These are phyloP conservation scores for Gila robusta DNA, from an alignment of 2,797 vertebrate species.

Conservation along the genomic window DNA sequence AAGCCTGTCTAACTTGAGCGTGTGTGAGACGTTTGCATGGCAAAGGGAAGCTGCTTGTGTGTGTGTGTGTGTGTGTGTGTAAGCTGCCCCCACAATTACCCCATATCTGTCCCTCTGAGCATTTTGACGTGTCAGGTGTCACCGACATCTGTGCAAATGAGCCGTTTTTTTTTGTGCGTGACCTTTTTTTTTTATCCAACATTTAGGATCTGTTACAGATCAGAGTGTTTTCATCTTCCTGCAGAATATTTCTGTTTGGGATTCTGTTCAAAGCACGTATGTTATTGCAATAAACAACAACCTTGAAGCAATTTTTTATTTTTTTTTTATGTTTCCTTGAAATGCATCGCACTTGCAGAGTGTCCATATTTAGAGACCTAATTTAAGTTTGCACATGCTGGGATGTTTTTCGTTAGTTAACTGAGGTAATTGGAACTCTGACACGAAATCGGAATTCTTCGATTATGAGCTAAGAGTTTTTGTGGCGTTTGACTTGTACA, in stretches of 20 bases:
- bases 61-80: slow-evolving; percentile 52
- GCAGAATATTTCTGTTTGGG: slow-evolving; percentile 4
- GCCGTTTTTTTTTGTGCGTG: not conserved
- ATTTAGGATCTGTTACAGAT: slow-evolving; percentile 7
- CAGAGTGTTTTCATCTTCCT: slow-evolving; percentile 48
- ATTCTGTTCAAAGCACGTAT: not conserved
- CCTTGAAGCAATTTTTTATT: not conserved
- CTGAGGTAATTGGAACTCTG: slow-evolving; percentile 68
- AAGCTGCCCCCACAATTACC: slow-evolving; percentile 46
- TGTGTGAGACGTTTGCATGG: slow-evolving; percentile 68
- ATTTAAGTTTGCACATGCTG: slow-evolving; percentile 42
- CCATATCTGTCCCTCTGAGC: slow-evolving; percentile 60
- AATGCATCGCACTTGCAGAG: slow-evolving; percentile 4
- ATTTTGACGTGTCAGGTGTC: slow-evolving; percentile 77
- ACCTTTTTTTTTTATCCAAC: slow-evolving; percentile 11
- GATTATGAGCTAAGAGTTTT: slow-evolving; percentile 76
- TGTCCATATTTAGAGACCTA: slow-evolving; percentile 20
- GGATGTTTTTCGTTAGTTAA: slow-evolving; percentile 62
- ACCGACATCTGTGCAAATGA: slow-evolving; percentile 75
- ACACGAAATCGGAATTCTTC: slow-evolving; percentile 72
- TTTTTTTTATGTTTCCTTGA: slow-evolving; percentile 8
- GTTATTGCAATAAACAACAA: not conserved
- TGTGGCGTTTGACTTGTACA: slow-evolving; percentile 57
- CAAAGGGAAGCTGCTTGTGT: slow-evolving; percentile 40
- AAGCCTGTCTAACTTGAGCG: slow-evolving; percentile 69